Conservation (phyloP, 2,888 invertebrate species). For the Drosophila subsilvestris region DNA sequence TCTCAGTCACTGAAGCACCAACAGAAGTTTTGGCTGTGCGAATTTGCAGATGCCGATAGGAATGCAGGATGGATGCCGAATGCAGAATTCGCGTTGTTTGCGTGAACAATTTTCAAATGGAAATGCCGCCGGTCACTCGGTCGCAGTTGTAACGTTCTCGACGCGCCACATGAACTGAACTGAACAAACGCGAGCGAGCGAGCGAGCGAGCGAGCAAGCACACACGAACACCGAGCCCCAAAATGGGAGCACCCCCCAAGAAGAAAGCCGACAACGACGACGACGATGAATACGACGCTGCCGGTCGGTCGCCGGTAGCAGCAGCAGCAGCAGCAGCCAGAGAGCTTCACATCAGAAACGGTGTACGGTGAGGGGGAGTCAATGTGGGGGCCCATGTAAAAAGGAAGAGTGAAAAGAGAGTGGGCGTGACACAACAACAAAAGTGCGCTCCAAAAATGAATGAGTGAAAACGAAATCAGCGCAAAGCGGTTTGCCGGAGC, state of each 20-base stretch:
- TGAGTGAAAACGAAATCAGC: slow-evolving; percentile 35
- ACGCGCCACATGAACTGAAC: slow-evolving; percentile 77
- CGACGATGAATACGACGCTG: slow-evolving; percentile 5
- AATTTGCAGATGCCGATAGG: slow-evolving; percentile 19
- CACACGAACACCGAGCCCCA: slow-evolving; percentile 37
- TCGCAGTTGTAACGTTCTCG: slow-evolving; percentile 67
- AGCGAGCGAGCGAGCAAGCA: slow-evolving; percentile 42
- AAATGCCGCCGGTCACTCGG: slow-evolving; percentile 11
- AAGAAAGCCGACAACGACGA: slow-evolving; percentile 31
- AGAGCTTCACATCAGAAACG: neutral
- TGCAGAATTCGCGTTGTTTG: slow-evolving; percentile 30
- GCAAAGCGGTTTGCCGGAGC: neutral
- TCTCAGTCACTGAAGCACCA: neutral
- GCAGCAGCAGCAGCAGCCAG: neutral
- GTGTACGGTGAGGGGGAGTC: neutral
- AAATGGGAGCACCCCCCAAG: slow-evolving; percentile 37
- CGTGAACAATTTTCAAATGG: slow-evolving; percentile 15
- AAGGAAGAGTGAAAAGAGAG: slow-evolving; percentile 13
- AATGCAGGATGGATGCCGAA: neutral
- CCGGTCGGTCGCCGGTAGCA: slow-evolving; percentile 36
- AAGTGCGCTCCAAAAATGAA: slow-evolving; percentile 24
- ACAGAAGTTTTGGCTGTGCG: slow-evolving; percentile 16
- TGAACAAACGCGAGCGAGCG: slow-evolving; percentile 55
- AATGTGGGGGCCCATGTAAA: slow-evolving; percentile 29
- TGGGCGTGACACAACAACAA: slow-evolving; percentile 9